These are phyloP conservation scores for Brachylomia viminalis DNA, from an alignment of 2,888 invertebrate genomes.

Conservation along the genomic window DNA sequence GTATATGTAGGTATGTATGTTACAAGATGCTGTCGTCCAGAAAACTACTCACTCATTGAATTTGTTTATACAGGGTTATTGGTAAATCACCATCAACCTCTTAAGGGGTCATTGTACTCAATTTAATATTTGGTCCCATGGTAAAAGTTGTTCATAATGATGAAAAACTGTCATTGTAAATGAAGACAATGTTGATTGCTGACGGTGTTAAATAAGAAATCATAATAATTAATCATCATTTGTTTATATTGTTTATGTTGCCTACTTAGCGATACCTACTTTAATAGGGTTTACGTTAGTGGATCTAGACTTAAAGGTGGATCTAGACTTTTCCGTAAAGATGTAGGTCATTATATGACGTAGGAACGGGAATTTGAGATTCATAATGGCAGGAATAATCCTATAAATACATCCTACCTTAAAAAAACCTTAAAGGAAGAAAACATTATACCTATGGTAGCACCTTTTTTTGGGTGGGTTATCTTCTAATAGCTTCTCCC, in stretches of 20 bases:
- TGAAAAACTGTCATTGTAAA: neutral
- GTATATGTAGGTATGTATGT: neutral
- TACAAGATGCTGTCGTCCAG: slow-evolving; percentile 12
- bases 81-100: too few relatives aligned
- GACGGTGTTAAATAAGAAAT: slow-evolving; percentile 10
- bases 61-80: slow-evolving; percentile 7
- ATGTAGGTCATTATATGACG: slow-evolving; percentile 6
- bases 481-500: too few relatives aligned
- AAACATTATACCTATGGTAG: neutral
- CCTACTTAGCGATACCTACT: neutral
- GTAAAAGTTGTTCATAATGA: too few relatives aligned
- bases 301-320: neutral
- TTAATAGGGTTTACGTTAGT: neutral
- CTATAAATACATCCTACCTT: neutral
- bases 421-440: neutral
- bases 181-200: slow-evolving; percentile 13
- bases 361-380: neutral
- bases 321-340: slow-evolving; percentile 6
- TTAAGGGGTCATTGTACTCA: too few relatives aligned
- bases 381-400: neutral
- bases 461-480: too few relatives aligned
- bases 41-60: neutral
- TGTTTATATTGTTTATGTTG: slow-evolving; percentile 10
- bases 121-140: too few relatives aligned
- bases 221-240: slow-evolving; percentile 9